phyloP scores from a whole-genome alignment of 2,888 invertebrate genomes.

The Agrotis clavis region DNA sequence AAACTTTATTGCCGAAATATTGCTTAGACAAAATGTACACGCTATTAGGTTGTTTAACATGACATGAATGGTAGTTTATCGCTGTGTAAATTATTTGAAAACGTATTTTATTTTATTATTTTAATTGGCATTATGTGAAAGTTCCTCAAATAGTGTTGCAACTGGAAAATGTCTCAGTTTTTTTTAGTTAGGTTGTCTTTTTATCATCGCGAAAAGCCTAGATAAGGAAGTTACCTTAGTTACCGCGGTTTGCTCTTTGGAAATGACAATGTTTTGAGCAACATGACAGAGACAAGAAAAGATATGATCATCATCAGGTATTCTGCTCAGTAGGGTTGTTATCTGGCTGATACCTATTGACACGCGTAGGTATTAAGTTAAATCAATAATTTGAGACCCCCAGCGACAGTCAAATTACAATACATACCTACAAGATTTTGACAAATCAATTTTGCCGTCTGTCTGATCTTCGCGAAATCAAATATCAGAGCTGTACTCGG shows the following conservation, averaged over 20 bases:
- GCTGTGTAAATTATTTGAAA: slow-evolving; percentile 17
- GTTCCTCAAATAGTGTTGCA: background rate
- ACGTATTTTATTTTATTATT: slow-evolving; percentile 31
- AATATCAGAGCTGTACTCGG: slow-evolving; percentile 71
- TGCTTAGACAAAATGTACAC: slow-evolving; percentile 31
- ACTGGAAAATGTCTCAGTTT: background rate
- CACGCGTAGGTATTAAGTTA: slow-evolving; percentile 8
- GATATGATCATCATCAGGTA: background rate
- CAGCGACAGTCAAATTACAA: slow-evolving; percentile 58
- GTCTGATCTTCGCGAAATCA: slow-evolving; percentile 71
- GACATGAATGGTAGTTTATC: slow-evolving; percentile 29
- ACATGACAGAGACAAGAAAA: too few species aligned
- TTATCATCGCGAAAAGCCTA: background rate
- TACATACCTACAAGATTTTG: slow-evolving; percentile 65
- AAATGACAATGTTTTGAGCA: background rate
- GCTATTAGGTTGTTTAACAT: slow-evolving; percentile 28
- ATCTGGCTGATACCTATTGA: background rate
- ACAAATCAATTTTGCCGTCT: slow-evolving; percentile 70
- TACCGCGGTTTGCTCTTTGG: background rate
- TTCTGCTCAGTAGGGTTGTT: background rate
- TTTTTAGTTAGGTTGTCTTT: background rate
- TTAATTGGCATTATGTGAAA: slow-evolving; percentile 12
- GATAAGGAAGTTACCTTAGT: background rate
- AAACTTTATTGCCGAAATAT: slow-evolving; percentile 33
- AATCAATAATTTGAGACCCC: slow-evolving; percentile 42